Conservation (phyloP, 2,113 vertebrate genomes). For the Himantopus leucocephalus region DNA sequence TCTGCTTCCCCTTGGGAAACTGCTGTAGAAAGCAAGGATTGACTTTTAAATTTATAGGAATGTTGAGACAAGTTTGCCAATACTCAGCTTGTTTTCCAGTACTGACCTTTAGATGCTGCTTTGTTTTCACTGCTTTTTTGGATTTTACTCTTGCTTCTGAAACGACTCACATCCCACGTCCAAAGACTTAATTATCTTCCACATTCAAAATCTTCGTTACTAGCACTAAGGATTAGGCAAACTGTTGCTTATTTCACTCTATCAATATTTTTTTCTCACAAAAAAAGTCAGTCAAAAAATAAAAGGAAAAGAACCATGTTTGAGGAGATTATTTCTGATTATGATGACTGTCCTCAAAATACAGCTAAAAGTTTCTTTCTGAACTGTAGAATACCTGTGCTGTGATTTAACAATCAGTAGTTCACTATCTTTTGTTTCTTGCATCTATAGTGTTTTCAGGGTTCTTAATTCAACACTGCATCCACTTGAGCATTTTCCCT, state of each 20-base stretch:
- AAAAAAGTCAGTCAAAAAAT: background rate
- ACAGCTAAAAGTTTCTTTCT: background rate
- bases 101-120: constrained; percentile 15
- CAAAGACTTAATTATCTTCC: background rate
- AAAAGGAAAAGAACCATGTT: background rate
- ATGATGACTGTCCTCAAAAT: background rate
- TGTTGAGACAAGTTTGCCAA: background rate
- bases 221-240: background rate
- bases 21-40: background rate
- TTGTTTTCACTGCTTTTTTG: background rate
- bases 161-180: background rate
- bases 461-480: background rate
- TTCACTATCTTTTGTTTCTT: background rate
- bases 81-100: background rate
- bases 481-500: background rate
- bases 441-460: background rate
- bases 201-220: background rate
- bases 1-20: background rate
- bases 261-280: background rate
- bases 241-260: background rate
- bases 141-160: background rate
- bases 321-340: background rate
- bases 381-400: background rate
- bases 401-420: background rate
- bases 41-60: constrained; percentile 14